A percentile compares a stretch with the other conserved stretches of the same genome.
Conservation (phyloP, 2,113 vertebrate species). For the Porphyrio hochstetteri region DNA sequence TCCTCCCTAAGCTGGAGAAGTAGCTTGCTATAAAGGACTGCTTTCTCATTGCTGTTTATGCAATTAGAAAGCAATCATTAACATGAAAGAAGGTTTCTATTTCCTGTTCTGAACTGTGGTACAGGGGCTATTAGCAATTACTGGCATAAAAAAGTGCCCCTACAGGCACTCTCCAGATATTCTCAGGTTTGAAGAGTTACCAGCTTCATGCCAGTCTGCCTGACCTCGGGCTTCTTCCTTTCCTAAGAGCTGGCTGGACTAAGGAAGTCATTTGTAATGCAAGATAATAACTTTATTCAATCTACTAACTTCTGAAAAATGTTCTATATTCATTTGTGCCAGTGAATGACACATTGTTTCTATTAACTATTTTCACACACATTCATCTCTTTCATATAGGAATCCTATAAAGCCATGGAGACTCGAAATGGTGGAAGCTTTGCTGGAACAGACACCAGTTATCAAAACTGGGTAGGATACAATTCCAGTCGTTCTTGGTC, state of each 20-base stretch:
- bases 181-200: background rate
- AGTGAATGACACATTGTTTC: conserved; percentile 33
- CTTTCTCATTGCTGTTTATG: conserved; percentile 5
- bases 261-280: conserved; percentile 13
- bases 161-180: conserved; percentile 24
- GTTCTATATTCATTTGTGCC: background rate
- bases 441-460: background rate
- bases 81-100: conserved; percentile 43
- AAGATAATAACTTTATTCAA: conserved; percentile 44
- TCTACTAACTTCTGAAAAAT: conserved; percentile 36
- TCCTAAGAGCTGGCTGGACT: conserved; percentile 5
- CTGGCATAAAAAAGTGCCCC: conserved; percentile 13
- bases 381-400: background rate
- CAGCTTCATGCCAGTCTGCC: background rate
- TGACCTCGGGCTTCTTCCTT: background rate
- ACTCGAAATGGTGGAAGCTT: background rate
- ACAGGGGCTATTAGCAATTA: conserved; percentile 41
- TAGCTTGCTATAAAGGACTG: background rate
- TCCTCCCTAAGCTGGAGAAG: background rate
- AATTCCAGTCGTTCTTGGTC: background rate
- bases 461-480: background rate
- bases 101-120: conserved; percentile 32
- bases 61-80: conserved; percentile 23
- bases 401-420: conserved; percentile 1
- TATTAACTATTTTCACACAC: conserved; percentile 10